These are phyloP conservation scores for Littorina saxatilis DNA, from an alignment of 1,140 invertebrate genomes.

Conservation along the genomic window DNA sequence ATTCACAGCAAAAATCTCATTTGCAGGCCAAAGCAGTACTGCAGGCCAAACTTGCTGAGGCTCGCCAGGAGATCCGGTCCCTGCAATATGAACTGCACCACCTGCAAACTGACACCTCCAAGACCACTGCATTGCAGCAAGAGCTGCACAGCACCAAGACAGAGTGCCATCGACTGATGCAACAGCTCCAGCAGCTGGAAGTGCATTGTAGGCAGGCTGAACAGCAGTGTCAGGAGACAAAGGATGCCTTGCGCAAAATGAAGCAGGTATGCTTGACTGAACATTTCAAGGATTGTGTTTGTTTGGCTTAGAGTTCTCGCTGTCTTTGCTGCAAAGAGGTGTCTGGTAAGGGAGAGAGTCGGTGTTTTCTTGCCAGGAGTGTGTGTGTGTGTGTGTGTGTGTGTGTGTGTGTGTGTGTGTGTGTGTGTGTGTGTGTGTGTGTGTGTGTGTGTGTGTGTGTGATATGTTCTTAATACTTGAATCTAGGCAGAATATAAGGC, in stretches of 20 bases:
- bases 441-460: too few species aligned
- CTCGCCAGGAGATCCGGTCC: conserved; percentile 12
- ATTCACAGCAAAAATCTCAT: too few species aligned
- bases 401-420: too few species aligned
- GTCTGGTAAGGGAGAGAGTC: background rate
- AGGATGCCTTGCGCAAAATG: too few species aligned
- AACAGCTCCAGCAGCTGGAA: conserved; percentile 31
- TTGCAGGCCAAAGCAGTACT: conserved; percentile 9
- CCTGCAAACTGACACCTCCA: conserved; percentile 6
- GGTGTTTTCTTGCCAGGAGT: background rate
- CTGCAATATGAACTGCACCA: conserved; percentile 30
- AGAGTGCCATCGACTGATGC: conserved; percentile 26
- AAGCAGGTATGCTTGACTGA: too few species aligned
- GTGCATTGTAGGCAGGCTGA: conserved; percentile 39
- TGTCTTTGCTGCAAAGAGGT: background rate
- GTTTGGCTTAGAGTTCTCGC: too few species aligned
- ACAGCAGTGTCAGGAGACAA: background rate
- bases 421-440: too few species aligned
- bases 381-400: background rate
- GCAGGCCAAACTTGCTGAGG: background rate
- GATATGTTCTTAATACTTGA: too few species aligned
- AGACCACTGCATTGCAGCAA: conserved; percentile 25
- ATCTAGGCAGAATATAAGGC: too few species aligned
- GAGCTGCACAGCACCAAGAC: conserved; percentile 30
- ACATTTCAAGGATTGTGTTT: too few species aligned